Conservation (phyloP, 2,888 invertebrate species). For the Timandra comae region DNA sequence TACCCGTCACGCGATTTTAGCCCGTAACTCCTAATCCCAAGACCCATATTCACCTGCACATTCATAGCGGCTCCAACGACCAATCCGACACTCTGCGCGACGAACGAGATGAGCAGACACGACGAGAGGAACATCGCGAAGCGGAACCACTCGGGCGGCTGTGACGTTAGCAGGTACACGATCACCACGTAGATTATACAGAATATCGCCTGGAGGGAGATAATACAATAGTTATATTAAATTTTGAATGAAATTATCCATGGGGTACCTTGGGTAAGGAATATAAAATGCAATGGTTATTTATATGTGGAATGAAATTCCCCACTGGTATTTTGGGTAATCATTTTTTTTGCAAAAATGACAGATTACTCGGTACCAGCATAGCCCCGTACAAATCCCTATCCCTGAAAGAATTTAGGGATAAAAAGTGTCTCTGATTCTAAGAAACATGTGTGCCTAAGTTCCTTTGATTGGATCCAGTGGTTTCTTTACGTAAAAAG, state of each 20-base stretch:
- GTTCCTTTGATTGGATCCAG: no score
- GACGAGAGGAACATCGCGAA: constrained; percentile 93
- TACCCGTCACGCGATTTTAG: constrained; percentile 95
- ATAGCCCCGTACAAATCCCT: no score
- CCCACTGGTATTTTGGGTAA: no score
- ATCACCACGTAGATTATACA: constrained; percentile 93
- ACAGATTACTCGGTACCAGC: no score
- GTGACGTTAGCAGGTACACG: constrained; percentile 96
- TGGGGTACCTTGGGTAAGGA: neutral
- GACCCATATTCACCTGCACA: neutral
- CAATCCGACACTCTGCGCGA: constrained; percentile 96
- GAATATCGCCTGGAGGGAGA: constrained; percentile 89
- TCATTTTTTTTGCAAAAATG: no score
- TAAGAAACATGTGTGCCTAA: no score
- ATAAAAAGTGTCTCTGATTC: no score
- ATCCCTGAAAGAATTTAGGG: no score
- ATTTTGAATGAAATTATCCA: neutral
- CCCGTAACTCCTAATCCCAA: no score
- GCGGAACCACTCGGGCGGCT: constrained; percentile 88
- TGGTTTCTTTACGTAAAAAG: no score
- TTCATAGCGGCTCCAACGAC: constrained; percentile 98
- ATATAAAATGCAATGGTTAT: no score
- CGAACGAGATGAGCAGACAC: constrained; percentile 93
- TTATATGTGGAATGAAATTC: no score
- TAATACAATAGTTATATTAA: constrained; percentile 2